Conservation (phyloP, 30 jellyfish, hydroid and myxozoan species). For the Sanderia malayensis region DNA sequence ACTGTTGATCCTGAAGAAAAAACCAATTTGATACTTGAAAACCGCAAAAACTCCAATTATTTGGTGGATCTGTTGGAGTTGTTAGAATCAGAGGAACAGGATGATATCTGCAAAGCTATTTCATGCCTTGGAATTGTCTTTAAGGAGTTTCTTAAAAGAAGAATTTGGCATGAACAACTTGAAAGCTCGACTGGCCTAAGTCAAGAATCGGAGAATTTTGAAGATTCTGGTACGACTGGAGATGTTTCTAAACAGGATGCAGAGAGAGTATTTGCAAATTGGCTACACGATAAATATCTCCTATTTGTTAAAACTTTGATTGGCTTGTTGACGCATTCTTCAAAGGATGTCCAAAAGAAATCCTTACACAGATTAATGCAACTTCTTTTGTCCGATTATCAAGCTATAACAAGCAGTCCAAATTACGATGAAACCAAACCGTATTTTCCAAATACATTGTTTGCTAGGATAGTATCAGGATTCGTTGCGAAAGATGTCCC, state of each 20-base stretch:
- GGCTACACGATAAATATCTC: constrained; percentile 53
- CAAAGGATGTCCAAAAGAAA: constrained; percentile 4
- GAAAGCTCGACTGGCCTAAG: not conserved
- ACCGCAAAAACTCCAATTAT: constrained; percentile 49
- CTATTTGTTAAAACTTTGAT: constrained; percentile 23
- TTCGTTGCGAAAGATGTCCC: constrained; percentile 3
- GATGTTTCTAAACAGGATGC: constrained; percentile 5
- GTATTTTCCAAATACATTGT: constrained; percentile 39
- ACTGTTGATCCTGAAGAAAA: constrained; percentile 14
- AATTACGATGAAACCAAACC: not conserved
- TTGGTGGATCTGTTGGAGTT: constrained; percentile 42
- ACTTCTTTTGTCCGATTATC: constrained; percentile 33
- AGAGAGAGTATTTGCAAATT: constrained; percentile 41
- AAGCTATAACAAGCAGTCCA: constrained; percentile 36
- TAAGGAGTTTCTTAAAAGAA: constrained; percentile 1
- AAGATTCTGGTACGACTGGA: not conserved
- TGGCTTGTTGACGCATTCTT: not conserved
- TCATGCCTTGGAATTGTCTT: constrained; percentile 41
- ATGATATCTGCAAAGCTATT: constrained; percentile 3
- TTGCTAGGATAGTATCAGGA: constrained; percentile 24
- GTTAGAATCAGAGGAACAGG: constrained; percentile 21
- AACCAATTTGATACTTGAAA: constrained; percentile 33
- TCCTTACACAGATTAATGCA: constrained; percentile 32
- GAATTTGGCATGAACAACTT: constrained; percentile 46
- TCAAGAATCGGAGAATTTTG: not conserved